Base-by-base conservation (phyloP, 2,888 invertebrate genomes). In the Meloe dianella region DNA sequence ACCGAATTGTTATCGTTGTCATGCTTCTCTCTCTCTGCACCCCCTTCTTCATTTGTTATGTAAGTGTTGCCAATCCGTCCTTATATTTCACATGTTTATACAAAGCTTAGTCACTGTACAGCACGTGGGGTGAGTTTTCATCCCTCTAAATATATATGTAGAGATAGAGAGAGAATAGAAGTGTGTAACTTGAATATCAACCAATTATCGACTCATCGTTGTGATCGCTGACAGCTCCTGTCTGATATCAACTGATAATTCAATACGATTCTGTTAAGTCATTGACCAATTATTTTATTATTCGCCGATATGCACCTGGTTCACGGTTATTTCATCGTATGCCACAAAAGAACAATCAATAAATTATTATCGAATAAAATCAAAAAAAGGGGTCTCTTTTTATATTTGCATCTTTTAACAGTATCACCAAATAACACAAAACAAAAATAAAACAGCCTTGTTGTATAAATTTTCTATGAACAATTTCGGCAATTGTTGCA, bases 201-300 rank as follows among this genome's bases (percentile, higher is more conserved):
- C 80, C 79, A 80, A 80, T 81, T 80, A 80, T 75, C 74, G 75
- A 76, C 78, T 79, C 80, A 81, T 81, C 79, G 77, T 73, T 62
- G 72, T 79, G 79, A 80, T 80, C 80, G 77, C 73, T 77, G 79
- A 79, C 79, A 79, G 78, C 75, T 70, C 72, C 51, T 24, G 72
- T 73, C 75, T 70, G 77, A 78, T 79, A 78, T 78, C 78, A 71
- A 75, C 74, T 77, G 80, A 80, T 80, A 79, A 79, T 61, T 57
- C 73, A 70, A 74, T 73, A 68, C 74, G 79, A 80, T 81, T 81
- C 77, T 76, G 81, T 80, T 75, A 80, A 82, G 82, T 82, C 82
- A 82, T 80, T 73, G 79, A 79, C 78, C 81, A 82, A 82, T 82
- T 82, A 80, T 74, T 74, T 71, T 72, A 73, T 77, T 76, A 73